Evolutionary conservation across 2,797 vertebrate species (phyloP).

Genomic region (Oophaga sylvatica): DNA sequence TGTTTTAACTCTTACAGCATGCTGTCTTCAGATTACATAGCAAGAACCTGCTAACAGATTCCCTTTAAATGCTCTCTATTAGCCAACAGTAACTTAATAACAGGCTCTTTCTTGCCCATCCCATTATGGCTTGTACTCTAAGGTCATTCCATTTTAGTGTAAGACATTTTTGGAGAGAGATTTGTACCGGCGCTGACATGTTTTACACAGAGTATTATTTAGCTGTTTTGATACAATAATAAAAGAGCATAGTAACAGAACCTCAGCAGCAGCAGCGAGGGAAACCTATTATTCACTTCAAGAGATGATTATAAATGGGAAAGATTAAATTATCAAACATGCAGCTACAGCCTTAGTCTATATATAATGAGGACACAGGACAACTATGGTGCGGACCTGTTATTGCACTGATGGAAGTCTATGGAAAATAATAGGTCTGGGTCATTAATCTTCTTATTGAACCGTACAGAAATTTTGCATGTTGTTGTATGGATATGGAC

Average conservation of each 20-base stretch:
- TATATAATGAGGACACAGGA: not conserved
- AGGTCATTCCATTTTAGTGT: not conserved
- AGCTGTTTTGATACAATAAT: slow-evolving; percentile 24
- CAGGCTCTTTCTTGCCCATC: not conserved
- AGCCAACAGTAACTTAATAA: slow-evolving; percentile 10
- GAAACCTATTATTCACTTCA: slow-evolving; percentile 7
- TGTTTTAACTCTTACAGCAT: no score
- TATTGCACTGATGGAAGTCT: not conserved
- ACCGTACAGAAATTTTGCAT: not conserved
- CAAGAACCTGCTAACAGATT: no score
- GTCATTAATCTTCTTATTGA: not conserved
- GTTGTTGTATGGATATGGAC: not conserved
- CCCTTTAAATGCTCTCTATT: not conserved
- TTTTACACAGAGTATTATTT: slow-evolving; percentile 19
- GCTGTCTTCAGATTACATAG: no score
- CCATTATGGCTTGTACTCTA: slow-evolving; percentile 23
- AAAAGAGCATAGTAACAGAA: slow-evolving; percentile 9
- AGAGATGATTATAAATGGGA: slow-evolving; percentile 9
- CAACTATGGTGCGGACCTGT: not conserved
- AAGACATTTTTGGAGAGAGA: slow-evolving; percentile 25
- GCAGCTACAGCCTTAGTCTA: not conserved
- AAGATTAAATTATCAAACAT: slow-evolving; percentile 16
- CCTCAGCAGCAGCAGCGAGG: not conserved
- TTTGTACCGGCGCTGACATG: slow-evolving; percentile 4
- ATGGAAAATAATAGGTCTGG: not conserved